phyloP scores from a whole-genome alignment of 2,888 invertebrate species.

The Iphiclides podalirius region DNA sequence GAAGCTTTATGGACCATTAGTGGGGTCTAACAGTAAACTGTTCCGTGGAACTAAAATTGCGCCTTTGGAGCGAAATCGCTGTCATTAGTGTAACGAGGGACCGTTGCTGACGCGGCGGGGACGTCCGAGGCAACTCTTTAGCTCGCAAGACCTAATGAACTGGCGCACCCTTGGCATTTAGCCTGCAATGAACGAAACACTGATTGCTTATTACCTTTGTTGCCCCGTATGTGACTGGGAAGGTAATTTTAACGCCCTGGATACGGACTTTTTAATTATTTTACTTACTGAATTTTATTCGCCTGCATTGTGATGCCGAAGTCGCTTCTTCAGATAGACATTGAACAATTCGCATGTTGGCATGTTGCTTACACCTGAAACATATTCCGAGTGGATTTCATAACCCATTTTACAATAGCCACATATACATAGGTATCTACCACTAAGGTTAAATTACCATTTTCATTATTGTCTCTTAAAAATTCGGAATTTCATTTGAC shows the following conservation, averaged over 20 bases:
- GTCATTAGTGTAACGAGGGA: conserved; percentile 76
- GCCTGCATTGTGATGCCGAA: too few relatives aligned
- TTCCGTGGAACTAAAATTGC: conserved; percentile 66
- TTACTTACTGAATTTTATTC: neutral
- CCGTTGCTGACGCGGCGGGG: conserved; percentile 65
- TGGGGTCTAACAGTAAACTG: conserved; percentile 67
- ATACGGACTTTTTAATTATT: neutral
- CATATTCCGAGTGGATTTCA: too few relatives aligned
- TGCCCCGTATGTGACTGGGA: conserved; percentile 25
- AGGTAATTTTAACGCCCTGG: conserved; percentile 1
- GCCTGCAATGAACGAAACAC: conserved; percentile 36
- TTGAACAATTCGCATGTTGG: too few relatives aligned
- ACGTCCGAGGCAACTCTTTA: conserved; percentile 59
- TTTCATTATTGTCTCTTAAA: too few relatives aligned
- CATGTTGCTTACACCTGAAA: too few relatives aligned
- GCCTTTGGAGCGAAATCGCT: conserved; percentile 69
- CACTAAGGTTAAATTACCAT: too few relatives aligned
- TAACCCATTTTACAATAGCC: too few relatives aligned
- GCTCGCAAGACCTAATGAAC: conserved; percentile 68
- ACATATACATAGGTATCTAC: too few relatives aligned
- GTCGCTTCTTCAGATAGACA: too few relatives aligned
- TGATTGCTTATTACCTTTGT: conserved; percentile 39
- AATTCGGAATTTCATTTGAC: too few relatives aligned
- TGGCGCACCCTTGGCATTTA: conserved; percentile 51
- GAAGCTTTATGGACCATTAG: conserved; percentile 66